A percentile compares a stretch with the other conserved stretches of the same genome.
Evolutionary conservation across 2,888 invertebrate species (phyloP).

Genomic region (Colletes collaris): DNA sequence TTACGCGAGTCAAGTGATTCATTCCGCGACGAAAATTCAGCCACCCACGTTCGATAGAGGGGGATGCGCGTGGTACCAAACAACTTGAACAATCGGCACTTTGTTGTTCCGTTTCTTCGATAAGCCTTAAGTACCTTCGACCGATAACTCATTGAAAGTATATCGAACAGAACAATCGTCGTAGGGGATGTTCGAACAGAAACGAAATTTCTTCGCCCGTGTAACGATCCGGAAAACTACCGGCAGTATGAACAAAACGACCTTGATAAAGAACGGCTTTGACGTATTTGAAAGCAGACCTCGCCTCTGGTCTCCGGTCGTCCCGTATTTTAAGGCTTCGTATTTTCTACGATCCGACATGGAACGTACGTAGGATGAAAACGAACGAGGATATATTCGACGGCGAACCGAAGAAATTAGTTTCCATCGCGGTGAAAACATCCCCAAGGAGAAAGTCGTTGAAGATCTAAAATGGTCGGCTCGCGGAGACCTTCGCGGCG

Average conservation of each 20-base stretch:
- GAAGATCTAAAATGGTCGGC: too few species aligned
- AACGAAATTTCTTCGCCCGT: background rate
- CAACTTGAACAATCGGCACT: too few species aligned
- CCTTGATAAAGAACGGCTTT: slow-evolving; percentile 9
- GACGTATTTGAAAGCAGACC: slow-evolving; percentile 7
- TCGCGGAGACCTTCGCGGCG: background rate
- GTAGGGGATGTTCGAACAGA: background rate
- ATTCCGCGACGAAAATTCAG: too few species aligned
- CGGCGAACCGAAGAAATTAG: background rate
- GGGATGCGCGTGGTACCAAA: too few species aligned
- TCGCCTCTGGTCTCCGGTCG: background rate
- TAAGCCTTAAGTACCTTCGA: too few species aligned
- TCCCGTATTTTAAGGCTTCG: slow-evolving; percentile 12
- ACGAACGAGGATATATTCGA: background rate
- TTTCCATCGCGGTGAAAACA: background rate
- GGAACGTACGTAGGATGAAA: background rate
- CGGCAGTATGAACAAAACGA: background rate
- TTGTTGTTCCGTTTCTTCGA: too few species aligned
- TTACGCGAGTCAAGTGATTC: too few species aligned
- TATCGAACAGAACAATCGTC: background rate
- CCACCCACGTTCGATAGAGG: too few species aligned
- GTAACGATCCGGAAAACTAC: slow-evolving; percentile 7
- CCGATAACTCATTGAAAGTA: too few species aligned
- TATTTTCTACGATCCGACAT: background rate
- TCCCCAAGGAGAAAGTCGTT: too few species aligned